phyloP scores from a whole-genome alignment of 2,797 vertebrate genomes.

The Heteromormyrus szaboi region DNA sequence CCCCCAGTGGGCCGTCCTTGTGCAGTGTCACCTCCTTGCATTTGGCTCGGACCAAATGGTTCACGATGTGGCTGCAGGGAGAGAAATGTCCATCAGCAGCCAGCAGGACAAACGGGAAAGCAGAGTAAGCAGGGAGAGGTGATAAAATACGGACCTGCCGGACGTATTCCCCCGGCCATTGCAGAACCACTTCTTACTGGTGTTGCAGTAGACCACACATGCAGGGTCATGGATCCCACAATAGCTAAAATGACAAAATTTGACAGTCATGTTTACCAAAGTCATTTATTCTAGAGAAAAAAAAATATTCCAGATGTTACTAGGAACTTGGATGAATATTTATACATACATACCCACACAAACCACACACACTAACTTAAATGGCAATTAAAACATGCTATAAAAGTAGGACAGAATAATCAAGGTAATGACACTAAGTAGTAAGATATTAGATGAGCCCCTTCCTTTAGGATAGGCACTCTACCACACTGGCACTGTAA shows the following conservation, averaged over 20 bases:
- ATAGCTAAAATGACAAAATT: conserved; percentile 65
- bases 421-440: neutral
- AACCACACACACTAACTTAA: neutral
- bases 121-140: neutral
- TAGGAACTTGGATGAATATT: neutral
- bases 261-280: neutral
- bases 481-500: neutral
- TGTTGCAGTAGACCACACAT: conserved; percentile 97
- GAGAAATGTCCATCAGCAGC: neutral
- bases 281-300: neutral
- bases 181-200: conserved; percentile 99
- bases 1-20: conserved; percentile 90
- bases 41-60: conserved; percentile 94
- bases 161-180: conserved; percentile 97
- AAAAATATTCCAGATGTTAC: neutral
- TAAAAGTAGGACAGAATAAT: neutral
- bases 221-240: conserved; percentile 98
- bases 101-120: neutral
- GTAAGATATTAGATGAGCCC: neutral
- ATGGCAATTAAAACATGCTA: neutral
- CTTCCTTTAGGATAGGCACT: neutral
- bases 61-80: conserved; percentile 86
- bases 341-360: neutral
- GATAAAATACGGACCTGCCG: conserved; percentile 71
- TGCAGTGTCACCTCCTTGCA: conserved; percentile 98